A percentile compares a stretch with the other conserved stretches of the same genome.
Conservation (phyloP, 1,140 invertebrate species). For the Forficula auricularia region DNA sequence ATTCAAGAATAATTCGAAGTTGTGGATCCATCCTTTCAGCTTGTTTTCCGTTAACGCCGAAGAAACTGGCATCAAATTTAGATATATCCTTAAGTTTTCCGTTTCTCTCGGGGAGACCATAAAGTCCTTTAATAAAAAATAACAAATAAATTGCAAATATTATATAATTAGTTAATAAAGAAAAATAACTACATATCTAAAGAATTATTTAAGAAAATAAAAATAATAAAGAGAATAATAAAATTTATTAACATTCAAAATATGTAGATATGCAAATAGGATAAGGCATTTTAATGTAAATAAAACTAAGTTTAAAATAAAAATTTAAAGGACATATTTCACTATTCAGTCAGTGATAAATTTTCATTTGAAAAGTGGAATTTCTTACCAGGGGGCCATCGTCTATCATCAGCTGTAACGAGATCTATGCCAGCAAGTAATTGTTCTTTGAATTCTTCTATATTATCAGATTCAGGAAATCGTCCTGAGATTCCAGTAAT, state of each 20-base stretch:
- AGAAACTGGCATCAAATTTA: slow-evolving; percentile 83
- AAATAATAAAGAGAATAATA: background rate
- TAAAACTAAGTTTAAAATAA: background rate
- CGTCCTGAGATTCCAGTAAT: slow-evolving; percentile 79
- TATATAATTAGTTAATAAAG: background rate
- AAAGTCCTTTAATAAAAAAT: slow-evolving; percentile 29
- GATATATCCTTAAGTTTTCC: slow-evolving; percentile 80
- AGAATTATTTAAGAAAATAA: slow-evolving; percentile 1
- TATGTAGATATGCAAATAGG: background rate
- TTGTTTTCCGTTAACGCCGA: slow-evolving; percentile 84
- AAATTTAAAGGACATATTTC: background rate
- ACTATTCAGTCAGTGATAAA: no score
- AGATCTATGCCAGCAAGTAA: slow-evolving; percentile 73
- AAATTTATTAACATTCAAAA: background rate
- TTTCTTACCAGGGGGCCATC: slow-evolving; percentile 49
- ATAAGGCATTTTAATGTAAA: background rate
- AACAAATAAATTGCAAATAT: slow-evolving; percentile 1
- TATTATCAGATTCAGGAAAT: slow-evolving; percentile 68
- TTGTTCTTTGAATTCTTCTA: slow-evolving; percentile 76
- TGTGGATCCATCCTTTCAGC: slow-evolving; percentile 92
- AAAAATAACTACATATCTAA: background rate
- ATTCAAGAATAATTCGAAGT: slow-evolving; percentile 73
- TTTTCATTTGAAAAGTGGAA: background rate
- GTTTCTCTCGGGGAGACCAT: slow-evolving; percentile 64
- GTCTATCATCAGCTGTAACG: slow-evolving; percentile 66